Percentiles rank a stretch among this genome's conserved stretches.
phyloP scores from a whole-genome alignment of 2,797 vertebrate genomes.

The Siniperca obscura region DNA sequence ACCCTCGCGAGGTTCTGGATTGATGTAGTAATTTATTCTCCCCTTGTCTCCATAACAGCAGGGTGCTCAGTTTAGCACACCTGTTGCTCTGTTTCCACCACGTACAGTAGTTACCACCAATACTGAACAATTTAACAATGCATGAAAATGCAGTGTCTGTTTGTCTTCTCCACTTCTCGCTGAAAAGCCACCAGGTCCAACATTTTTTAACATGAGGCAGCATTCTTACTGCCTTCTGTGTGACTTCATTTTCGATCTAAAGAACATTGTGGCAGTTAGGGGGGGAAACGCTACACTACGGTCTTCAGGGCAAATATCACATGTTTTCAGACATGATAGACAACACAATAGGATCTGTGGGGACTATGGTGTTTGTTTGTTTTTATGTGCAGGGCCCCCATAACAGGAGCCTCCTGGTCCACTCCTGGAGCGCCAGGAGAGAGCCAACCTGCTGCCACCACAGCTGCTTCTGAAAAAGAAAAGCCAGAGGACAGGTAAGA shows the following conservation, averaged over 20 bases:
- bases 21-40: slow-evolving; percentile 15
- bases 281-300: not conserved
- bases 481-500: slow-evolving; percentile 87
- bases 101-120: not conserved
- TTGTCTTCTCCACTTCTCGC: not conserved
- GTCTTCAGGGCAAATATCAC: not conserved
- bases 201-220: not conserved
- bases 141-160: not conserved
- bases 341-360: not conserved
- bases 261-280: not conserved
- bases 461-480: slow-evolving; percentile 73
- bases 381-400: slow-evolving; percentile 67
- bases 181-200: not conserved
- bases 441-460: slow-evolving; percentile 41
- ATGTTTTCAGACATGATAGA: not conserved
- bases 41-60: slow-evolving; percentile 48
- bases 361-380: slow-evolving; percentile 12
- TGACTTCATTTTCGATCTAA: not conserved
- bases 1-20: not conserved
- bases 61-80: slow-evolving; percentile 14
- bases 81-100: slow-evolving; percentile 21
- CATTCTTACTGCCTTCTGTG: not conserved
- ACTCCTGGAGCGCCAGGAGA: slow-evolving; percentile 74
- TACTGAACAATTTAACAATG: not conserved
- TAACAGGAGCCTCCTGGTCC: slow-evolving; percentile 85